Evolutionary conservation across 2,888 invertebrate species (phyloP), one percentile per base, ranked within the genome.

Genomic region (Ophion ellenae): DNA sequence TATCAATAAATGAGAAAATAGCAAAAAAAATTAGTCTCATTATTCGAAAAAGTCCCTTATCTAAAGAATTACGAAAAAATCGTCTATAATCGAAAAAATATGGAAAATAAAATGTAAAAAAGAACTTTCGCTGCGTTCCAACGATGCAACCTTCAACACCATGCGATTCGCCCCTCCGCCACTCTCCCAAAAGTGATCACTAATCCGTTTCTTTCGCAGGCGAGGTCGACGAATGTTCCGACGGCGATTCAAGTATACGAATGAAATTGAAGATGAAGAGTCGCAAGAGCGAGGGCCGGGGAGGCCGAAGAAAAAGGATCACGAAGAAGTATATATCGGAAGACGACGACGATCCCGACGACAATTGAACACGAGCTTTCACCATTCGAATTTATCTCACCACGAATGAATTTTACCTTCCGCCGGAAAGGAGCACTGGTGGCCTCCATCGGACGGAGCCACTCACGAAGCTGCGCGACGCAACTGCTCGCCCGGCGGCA

Each of bases 191-290:
- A 24, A 70, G 3, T n/a, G 14, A 47, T 2, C 47, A 47, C 47
- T 4, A 9, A 47, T 10, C 47, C 11, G 47, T 47, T 53, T 53
- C 53, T 32, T 81, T 71, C 53, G 64, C 75, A 86, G 88, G 86
- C 84, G 91, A 94, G 84, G 95, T 94, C 66, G 96, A 96, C 63
- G 96, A 96, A 28, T 95, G 95, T 76, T 96, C 96, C 0, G 96
- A 96, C 89, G 96, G 95, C 0, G 96, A 96, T 89, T 95, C 96
- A 2, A 96, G 95, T 83, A 96, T 97, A 9, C 96, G 97, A 94
- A 97, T 97, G 96, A 97, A 97, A 93, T 95, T 97, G 53, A 97
- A 97, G 93, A 92, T 97, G 81, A 97, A 96, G 90, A 94, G 94
- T 53, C 93, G 94, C 80, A 93, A 93, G 81, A 90, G 92, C 7